Base-by-base conservation (phyloP, 1,140 invertebrate genomes). In the Mamestra configurata region DNA sequence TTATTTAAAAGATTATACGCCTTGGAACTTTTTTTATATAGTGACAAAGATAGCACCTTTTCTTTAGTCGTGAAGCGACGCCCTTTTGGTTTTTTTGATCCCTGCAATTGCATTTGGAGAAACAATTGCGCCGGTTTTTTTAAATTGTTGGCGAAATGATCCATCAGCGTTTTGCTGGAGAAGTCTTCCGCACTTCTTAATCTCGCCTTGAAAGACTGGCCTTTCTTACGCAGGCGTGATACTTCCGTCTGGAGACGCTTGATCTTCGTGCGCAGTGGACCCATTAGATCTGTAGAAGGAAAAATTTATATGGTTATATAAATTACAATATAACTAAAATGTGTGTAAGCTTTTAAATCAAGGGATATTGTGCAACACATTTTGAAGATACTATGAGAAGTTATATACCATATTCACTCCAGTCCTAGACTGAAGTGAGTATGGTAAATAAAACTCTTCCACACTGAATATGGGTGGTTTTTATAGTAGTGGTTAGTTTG, bases 11-110 rank as follows among this genome's bases (percentile, higher is more conserved):
- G 20, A 11, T 1, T 15, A 27, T 77, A 73, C 24, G 66, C 61
- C 51, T 76, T 79, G 22, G 80, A 80, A 51, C 80, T 82, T 49
- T 40, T 78, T 71, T 76, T 80, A 20, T 61, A 80, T 3, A 80
- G 13, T 13, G 77, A 71, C 27, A 82, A 35, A n/a, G 64, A 51
- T 4, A 82, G 31, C 11, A 82, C 24, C 35, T 82, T 79, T 71
- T 76, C 71, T 27, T 81, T 59, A n/a, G 40, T 8, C 13, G 55
- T 68, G 27, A 78, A 81, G n/a, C 70, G 27, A 22, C 49, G 51
- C 6, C 79, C 53, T 24, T 75, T 77, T 43, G 55, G 1, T 46
- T 78, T 66, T 31, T 81, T 78, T 1, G 5, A 5, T 40, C 40
- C 7, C 31, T 64, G 22, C 11, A 57, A 10, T 13, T 57, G 53